Evolutionary conservation across 2,888 invertebrate species (phyloP).

Genomic region (Zaprionus lineosus): DNA sequence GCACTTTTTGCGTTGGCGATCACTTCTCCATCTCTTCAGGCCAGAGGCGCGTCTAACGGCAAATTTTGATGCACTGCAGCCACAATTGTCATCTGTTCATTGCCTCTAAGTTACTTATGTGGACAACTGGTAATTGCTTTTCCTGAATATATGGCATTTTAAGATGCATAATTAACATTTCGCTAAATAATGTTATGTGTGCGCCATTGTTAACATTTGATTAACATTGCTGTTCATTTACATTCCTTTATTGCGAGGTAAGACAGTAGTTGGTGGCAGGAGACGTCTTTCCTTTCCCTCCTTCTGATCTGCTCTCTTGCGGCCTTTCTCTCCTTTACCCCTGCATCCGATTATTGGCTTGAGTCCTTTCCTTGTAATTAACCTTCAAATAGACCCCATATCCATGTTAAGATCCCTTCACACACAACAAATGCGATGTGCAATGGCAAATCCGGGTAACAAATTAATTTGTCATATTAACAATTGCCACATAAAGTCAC

Average conservation of each 20-base stretch:
- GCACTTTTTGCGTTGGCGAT: slow-evolving; percentile 59
- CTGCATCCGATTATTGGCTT: slow-evolving; percentile 5
- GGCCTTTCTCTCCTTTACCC: not conserved
- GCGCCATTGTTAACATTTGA: no score
- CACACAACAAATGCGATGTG: slow-evolving; percentile 22
- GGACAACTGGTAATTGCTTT: slow-evolving; percentile 25
- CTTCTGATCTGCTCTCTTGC: no score
- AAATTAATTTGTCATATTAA: slow-evolving; percentile 80
- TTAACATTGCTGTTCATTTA: no score
- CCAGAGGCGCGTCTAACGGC: slow-evolving; percentile 41
- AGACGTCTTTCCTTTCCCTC: not conserved
- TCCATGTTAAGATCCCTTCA: slow-evolving; percentile 34
- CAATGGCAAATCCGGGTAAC: slow-evolving; percentile 69
- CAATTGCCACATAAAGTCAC: slow-evolving; percentile 71
- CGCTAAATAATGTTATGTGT: no score
- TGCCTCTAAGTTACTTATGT: slow-evolving; percentile 20
- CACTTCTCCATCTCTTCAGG: slow-evolving; percentile 20
- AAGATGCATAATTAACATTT: not conserved
- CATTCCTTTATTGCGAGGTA: no score
- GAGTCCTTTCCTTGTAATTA: slow-evolving; percentile 31
- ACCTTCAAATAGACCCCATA: slow-evolving; percentile 25
- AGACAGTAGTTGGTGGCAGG: no score
- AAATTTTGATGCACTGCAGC: slow-evolving; percentile 48
- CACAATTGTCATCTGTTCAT: slow-evolving; percentile 55
- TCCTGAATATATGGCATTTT: slow-evolving; percentile 17